Conservation (phyloP, 2,888 invertebrate species). For the Labia minor region DNA sequence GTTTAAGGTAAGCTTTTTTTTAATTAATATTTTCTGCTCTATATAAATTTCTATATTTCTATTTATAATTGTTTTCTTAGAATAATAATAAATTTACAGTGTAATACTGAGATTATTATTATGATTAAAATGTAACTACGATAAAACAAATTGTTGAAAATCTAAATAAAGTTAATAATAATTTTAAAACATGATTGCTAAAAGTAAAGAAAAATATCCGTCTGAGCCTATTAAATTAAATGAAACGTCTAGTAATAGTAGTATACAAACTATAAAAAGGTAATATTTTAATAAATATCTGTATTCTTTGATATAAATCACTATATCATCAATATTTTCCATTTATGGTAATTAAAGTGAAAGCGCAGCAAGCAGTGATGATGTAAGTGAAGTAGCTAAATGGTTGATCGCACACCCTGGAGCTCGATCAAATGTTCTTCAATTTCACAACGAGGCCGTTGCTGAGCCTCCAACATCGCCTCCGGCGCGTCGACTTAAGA, state of each 20-base stretch:
- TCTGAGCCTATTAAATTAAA: conserved; percentile 3
- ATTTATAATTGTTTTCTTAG: not conserved
- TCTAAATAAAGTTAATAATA: not conserved
- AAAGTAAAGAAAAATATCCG: not conserved
- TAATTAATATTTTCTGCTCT: too few relatives aligned
- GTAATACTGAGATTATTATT: not conserved
- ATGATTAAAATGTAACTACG: too few relatives aligned
- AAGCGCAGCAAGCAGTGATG: not conserved
- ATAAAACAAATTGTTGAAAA: not conserved
- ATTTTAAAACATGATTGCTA: not conserved
- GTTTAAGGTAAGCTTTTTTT: too few relatives aligned
- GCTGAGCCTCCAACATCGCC: conserved; percentile 36
- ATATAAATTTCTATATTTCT: not conserved
- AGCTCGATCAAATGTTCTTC: conserved; percentile 37
- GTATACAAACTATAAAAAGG: not conserved
- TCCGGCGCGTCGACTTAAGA: conserved; percentile 56
- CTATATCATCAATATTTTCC: not conserved
- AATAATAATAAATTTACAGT: not conserved
- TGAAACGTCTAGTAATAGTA: not conserved
- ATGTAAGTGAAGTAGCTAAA: not conserved
- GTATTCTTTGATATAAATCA: not conserved
- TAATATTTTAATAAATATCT: not conserved
- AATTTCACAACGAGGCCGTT: conserved; percentile 55
- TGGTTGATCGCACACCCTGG: not conserved
- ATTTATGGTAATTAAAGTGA: not conserved